These are phyloP conservation scores for Dichetophora obliterata DNA, from an alignment of 2,888 invertebrate species.

Conservation along the genomic window DNA sequence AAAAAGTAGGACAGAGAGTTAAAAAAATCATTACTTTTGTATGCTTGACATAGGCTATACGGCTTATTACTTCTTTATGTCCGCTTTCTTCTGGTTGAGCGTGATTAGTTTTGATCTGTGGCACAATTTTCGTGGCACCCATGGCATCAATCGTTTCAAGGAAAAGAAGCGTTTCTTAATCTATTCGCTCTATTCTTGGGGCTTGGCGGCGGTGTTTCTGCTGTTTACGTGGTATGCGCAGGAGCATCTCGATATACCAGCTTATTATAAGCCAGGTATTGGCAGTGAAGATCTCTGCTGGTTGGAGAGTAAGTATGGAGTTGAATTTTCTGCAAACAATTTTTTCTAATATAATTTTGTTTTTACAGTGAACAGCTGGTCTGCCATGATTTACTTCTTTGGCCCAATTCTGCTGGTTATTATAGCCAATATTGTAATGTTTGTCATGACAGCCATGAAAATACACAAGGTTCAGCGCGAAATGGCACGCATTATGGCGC, in stretches of 20 bases:
- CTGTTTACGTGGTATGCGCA: slow-evolving; percentile 61
- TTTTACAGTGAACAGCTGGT: slow-evolving; percentile 60
- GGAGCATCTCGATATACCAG: slow-evolving; percentile 55
- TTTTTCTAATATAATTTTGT: neutral
- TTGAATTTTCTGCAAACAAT: neutral
- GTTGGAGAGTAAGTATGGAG: slow-evolving; percentile 71
- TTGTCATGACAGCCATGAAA: slow-evolving; percentile 65
- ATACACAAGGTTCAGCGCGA: slow-evolving; percentile 66
- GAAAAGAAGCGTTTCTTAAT: slow-evolving; percentile 65
- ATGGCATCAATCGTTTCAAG: slow-evolving; percentile 60
- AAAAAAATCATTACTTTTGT: no score
- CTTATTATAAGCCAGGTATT: slow-evolving; percentile 71
- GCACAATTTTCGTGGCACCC: slow-evolving; percentile 72
- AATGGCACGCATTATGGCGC: slow-evolving; percentile 65
- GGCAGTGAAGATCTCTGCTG: slow-evolving; percentile 73
- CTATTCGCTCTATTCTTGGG: slow-evolving; percentile 68
- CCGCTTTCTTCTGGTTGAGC: slow-evolving; percentile 88
- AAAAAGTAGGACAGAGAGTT: no score
- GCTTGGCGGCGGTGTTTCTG: slow-evolving; percentile 59
- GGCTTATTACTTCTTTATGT: slow-evolving; percentile 82
- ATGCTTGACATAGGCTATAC: slow-evolving; percentile 73
- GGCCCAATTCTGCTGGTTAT: slow-evolving; percentile 64
- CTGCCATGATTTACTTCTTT: slow-evolving; percentile 66
- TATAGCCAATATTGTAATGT: slow-evolving; percentile 64
- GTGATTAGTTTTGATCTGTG: slow-evolving; percentile 90